Conservation (phyloP, 1,140 invertebrate genomes). For the Littorina saxatilis region DNA sequence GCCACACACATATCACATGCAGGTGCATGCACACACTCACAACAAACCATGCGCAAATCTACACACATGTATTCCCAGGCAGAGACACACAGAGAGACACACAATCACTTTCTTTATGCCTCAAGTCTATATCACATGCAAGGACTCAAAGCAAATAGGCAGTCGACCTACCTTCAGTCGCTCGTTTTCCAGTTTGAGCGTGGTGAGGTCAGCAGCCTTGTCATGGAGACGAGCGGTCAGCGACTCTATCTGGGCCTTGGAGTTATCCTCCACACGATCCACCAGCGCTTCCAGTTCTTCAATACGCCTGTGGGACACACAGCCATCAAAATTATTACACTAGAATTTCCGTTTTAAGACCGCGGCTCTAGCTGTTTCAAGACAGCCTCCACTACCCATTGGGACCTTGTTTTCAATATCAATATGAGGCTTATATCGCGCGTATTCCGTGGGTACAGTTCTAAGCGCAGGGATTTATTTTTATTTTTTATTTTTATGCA, state of each 20-base stretch:
- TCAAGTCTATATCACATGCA: not conserved
- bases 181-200: conserved; percentile 68
- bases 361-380: not conserved
- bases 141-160: not conserved
- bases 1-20: too few species aligned
- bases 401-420: too few species aligned
- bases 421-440: too few species aligned
- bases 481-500: too few species aligned
- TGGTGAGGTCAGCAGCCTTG: conserved; percentile 60
- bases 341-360: not conserved
- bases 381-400: too few species aligned
- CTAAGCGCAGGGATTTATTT: too few species aligned
- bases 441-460: too few species aligned
- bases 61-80: too few species aligned
- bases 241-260: conserved; percentile 62
- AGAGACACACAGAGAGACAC: not conserved
- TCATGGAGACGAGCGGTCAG: conserved; percentile 62
- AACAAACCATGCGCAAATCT: too few species aligned
- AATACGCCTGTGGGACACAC: conserved; percentile 59
- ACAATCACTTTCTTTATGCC: not conserved
- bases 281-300: conserved; percentile 68
- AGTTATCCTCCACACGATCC: conserved; percentile 65
- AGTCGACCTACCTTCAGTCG: conserved; percentile 64
- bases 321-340: not conserved
- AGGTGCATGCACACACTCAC: too few species aligned